These are phyloP conservation scores for Leucophenga maculata DNA, from an alignment of 2,888 invertebrate species.

Conservation along the genomic window DNA sequence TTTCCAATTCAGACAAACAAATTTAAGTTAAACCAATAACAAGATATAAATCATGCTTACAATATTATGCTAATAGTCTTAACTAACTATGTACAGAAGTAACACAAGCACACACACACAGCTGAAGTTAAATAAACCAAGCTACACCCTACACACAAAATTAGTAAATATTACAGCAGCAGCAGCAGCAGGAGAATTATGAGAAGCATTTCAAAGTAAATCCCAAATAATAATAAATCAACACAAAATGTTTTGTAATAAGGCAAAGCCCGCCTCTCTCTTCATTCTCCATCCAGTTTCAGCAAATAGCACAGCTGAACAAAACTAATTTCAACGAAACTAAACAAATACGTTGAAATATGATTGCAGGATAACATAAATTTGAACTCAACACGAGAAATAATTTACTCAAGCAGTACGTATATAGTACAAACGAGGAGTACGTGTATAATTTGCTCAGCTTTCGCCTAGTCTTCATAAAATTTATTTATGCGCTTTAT, in stretches of 20 bases:
- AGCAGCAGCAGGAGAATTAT: background rate
- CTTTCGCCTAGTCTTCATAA: constrained; percentile 26
- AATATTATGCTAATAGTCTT: constrained; percentile 19
- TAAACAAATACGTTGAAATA: constrained; percentile 44
- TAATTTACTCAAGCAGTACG: constrained; percentile 42
- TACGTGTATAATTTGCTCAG: background rate
- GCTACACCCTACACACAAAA: constrained; percentile 2
- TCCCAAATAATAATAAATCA: constrained; percentile 21
- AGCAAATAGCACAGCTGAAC: too few species aligned
- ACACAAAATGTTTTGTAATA: constrained; percentile 4
- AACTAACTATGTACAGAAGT: constrained; percentile 12
- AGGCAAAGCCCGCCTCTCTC: background rate
- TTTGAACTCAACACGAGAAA: constrained; percentile 32
- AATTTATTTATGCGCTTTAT: constrained; percentile 40
- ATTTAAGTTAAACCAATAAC: background rate
- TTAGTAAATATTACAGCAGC: constrained; percentile 11
- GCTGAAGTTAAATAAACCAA: background rate
- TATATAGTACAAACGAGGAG: constrained; percentile 2
- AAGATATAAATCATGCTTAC: constrained; percentile 17
- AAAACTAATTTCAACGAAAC: constrained; percentile 25
- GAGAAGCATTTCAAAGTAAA: constrained; percentile 14
- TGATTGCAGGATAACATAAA: constrained; percentile 51
- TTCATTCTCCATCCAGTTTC: too few species aligned
- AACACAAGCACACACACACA: background rate
- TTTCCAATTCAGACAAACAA: too few species aligned